Conservation (phyloP, 2,888 invertebrate genomes). For the Volucella zonaria region DNA sequence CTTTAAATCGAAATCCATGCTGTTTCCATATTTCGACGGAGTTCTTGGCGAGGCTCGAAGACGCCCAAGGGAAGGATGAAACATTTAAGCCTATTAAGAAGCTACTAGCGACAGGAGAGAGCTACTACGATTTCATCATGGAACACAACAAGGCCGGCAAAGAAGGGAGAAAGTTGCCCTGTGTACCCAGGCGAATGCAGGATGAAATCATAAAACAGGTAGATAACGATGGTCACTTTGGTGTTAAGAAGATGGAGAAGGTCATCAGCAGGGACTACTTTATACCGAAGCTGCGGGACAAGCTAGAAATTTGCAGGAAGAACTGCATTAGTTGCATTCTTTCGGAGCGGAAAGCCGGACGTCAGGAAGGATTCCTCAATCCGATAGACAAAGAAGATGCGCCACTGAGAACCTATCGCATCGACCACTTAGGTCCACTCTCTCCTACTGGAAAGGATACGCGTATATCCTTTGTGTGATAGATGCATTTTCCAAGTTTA, state of each 20-base stretch:
- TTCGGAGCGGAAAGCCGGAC: too few relatives aligned
- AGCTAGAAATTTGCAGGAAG: not conserved
- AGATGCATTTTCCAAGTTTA: slow-evolving; percentile 10
- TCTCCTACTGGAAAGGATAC: slow-evolving; percentile 1
- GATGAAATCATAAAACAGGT: slow-evolving; percentile 77
- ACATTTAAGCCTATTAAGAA: not conserved
- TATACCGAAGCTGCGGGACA: slow-evolving; percentile 7
- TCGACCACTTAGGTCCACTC: slow-evolving; percentile 7
- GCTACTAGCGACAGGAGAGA: not conserved
- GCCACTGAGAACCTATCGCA: slow-evolving; percentile 4
- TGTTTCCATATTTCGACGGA: not conserved
- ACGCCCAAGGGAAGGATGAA: not conserved
- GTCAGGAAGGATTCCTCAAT: too few relatives aligned
- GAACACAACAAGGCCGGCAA: not conserved
- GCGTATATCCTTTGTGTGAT: not conserved
- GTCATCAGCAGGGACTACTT: slow-evolving; percentile 11
- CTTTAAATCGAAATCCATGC: not conserved
- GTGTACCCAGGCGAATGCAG: slow-evolving; percentile 78
- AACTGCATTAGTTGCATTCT: slow-evolving; percentile 30
- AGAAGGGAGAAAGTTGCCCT: slow-evolving; percentile 62
- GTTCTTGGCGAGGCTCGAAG: not conserved
- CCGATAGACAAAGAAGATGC: too few relatives aligned
- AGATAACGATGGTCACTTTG: slow-evolving; percentile 79
- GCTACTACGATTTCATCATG: slow-evolving; percentile 15
- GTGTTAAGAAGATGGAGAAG: slow-evolving; percentile 38